These are phyloP conservation scores for Morelia viridis DNA, from an alignment of 2,797 vertebrate species.

Conservation along the genomic window DNA sequence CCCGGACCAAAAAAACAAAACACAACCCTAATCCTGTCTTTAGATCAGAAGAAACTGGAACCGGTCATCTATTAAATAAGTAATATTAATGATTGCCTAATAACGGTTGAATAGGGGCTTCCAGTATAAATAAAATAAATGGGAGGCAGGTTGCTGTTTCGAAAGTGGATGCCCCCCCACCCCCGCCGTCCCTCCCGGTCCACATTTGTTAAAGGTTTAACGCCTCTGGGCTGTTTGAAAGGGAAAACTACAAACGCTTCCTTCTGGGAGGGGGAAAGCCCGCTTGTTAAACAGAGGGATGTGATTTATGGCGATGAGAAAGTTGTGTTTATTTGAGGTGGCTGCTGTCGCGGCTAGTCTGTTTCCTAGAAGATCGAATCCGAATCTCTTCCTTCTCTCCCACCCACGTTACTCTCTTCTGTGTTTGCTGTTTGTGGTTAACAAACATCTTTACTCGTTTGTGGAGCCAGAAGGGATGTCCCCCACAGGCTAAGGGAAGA, in stretches of 20 bases:
- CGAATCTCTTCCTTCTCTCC: neutral
- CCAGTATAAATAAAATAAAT: slow-evolving; percentile 24
- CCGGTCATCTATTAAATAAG: neutral
- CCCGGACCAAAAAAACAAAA: neutral
- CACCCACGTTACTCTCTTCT: neutral
- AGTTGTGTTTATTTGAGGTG: slow-evolving; percentile 81
- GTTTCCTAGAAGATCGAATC: slow-evolving; percentile 43
- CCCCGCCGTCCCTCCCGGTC: slow-evolving; percentile 5
- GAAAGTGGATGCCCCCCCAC: neutral
- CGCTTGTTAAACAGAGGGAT: slow-evolving; percentile 75
- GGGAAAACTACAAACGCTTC: slow-evolving; percentile 74
- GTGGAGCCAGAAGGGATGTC: neutral
- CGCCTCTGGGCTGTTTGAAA: slow-evolving; percentile 72
- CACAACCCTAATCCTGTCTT: neutral
- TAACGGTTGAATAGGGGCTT: neutral
- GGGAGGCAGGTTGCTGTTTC: neutral
- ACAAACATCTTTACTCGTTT: slow-evolving; percentile 31
- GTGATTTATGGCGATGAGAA: slow-evolving; percentile 87
- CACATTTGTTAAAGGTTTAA: slow-evolving; percentile 63
- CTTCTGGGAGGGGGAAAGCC: slow-evolving; percentile 49
- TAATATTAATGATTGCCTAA: slow-evolving; percentile 9
- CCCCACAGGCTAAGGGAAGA: neutral
- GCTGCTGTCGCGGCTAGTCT: slow-evolving; percentile 51
- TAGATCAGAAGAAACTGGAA: neutral
- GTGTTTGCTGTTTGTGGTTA: slow-evolving; percentile 44